These are phyloP conservation scores for Oncorhynchus masou DNA, from an alignment of 2,113 vertebrate species.

Conservation along the genomic window DNA sequence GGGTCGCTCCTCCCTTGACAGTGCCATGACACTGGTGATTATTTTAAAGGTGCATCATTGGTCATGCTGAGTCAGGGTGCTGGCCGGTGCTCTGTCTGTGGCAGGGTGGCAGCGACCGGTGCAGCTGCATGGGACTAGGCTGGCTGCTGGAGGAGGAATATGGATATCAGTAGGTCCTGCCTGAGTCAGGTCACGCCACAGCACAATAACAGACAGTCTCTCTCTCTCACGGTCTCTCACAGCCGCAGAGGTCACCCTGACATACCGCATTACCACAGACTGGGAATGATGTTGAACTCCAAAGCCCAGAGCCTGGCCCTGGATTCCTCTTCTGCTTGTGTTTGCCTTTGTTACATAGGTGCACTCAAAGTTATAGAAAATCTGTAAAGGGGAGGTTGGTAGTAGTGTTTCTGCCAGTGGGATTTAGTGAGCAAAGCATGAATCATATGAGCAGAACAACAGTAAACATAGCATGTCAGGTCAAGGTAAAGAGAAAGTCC, in stretches of 20 bases:
- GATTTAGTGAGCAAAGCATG: constrained; percentile 50
- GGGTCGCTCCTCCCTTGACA: constrained; percentile 64
- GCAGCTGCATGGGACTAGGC: background rate
- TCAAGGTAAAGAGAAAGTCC: constrained; percentile 71
- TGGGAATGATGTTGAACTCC: constrained; percentile 40
- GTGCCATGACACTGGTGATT: constrained; percentile 69
- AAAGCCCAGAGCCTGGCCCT: constrained; percentile 8
- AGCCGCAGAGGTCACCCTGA: constrained; percentile 38
- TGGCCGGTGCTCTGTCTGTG: constrained; percentile 31
- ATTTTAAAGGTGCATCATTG: constrained; percentile 72
- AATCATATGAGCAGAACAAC: constrained; percentile 64
- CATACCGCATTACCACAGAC: constrained; percentile 41
- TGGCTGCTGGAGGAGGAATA: background rate
- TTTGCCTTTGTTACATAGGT: background rate
- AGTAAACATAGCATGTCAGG: constrained; percentile 70
- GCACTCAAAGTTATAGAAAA: constrained; percentile 39
- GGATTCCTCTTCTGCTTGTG: background rate
- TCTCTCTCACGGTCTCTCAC: background rate
- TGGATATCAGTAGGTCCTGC: constrained; percentile 11
- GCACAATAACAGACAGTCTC: background rate
- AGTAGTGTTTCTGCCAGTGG: constrained; percentile 48
- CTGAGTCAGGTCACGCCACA: background rate
- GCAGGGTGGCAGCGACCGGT: background rate
- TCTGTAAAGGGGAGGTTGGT: constrained; percentile 56
- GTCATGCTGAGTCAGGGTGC: constrained; percentile 45